Conservation (phyloP, 2,888 invertebrate genomes). For the Liodrosophila aerea region DNA sequence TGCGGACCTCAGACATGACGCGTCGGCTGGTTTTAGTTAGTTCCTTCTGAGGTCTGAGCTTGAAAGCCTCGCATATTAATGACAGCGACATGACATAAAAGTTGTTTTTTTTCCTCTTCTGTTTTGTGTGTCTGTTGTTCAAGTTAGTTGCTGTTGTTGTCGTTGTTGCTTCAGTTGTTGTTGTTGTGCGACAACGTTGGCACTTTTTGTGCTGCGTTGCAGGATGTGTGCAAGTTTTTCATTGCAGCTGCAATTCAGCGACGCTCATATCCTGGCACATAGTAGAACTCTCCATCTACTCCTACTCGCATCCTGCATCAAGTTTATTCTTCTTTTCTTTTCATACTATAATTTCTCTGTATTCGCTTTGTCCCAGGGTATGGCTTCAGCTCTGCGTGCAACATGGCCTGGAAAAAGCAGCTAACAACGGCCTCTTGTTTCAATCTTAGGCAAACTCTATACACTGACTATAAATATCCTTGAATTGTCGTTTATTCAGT, state of each 20-base stretch:
- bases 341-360: too few relatives aligned
- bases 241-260: constrained; percentile 60
- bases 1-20: constrained; percentile 14
- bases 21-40: constrained; percentile 18
- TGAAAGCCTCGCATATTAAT: constrained; percentile 43
- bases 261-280: constrained; percentile 64
- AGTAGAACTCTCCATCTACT: not conserved
- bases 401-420: too few relatives aligned
- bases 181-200: constrained; percentile 45
- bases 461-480: too few relatives aligned
- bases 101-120: constrained; percentile 29
- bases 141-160: constrained; percentile 15
- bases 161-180: constrained; percentile 12
- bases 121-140: constrained; percentile 15
- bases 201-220: constrained; percentile 42
- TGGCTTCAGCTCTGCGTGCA: too few relatives aligned
- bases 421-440: too few relatives aligned
- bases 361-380: too few relatives aligned
- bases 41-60: constrained; percentile 22
- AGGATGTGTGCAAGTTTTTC: constrained; percentile 60
- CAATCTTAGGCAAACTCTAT: too few relatives aligned
- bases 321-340: constrained; percentile 12
- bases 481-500: too few relatives aligned
- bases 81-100: constrained; percentile 42
- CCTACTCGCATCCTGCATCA: constrained; percentile 30